Percentiles rank a stretch among this genome's conserved stretches.
Conservation (phyloP, 2,113 vertebrate species). For the Tretioscincus oriximinensis region DNA sequence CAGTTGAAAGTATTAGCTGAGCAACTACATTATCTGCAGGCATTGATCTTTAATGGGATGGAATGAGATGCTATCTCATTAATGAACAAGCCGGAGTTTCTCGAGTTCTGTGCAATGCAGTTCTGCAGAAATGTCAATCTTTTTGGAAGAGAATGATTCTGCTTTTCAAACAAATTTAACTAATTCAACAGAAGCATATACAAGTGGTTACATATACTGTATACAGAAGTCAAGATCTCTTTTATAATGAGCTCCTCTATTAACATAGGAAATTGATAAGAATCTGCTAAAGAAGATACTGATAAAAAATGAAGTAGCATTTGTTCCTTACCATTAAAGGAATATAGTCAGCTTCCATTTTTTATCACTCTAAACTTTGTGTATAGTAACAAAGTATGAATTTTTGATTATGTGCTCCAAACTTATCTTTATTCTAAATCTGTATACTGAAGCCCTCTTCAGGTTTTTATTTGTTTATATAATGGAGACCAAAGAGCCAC, state of each 20-base stretch:
- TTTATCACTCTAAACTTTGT: neutral
- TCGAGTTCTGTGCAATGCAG: neutral
- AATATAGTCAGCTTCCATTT: neutral
- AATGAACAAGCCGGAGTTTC: constrained; percentile 31
- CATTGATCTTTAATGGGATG: constrained; percentile 29
- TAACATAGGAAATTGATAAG: neutral
- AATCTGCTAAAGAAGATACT: neutral
- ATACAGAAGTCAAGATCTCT: neutral
- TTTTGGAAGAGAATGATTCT: neutral
- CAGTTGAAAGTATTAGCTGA: constrained; percentile 51
- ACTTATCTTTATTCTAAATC: too few relatives aligned
- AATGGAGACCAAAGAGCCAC: too few relatives aligned
- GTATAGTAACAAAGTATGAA: neutral
- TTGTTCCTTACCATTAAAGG: neutral
- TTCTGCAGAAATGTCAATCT: constrained; percentile 10
- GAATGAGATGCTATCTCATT: constrained; percentile 44
- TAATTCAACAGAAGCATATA: neutral
- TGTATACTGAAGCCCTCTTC: too few relatives aligned
- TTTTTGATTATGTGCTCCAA: too few relatives aligned
- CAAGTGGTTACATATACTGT: neutral
- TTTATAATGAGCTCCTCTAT: neutral
- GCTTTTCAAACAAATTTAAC: neutral
- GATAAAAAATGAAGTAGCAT: neutral
- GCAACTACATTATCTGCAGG: constrained; percentile 29
- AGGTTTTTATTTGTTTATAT: too few relatives aligned